Evolutionary conservation across 1,140 invertebrate species (phyloP).

Genomic region (Mycetomoellerius zeteki): DNA sequence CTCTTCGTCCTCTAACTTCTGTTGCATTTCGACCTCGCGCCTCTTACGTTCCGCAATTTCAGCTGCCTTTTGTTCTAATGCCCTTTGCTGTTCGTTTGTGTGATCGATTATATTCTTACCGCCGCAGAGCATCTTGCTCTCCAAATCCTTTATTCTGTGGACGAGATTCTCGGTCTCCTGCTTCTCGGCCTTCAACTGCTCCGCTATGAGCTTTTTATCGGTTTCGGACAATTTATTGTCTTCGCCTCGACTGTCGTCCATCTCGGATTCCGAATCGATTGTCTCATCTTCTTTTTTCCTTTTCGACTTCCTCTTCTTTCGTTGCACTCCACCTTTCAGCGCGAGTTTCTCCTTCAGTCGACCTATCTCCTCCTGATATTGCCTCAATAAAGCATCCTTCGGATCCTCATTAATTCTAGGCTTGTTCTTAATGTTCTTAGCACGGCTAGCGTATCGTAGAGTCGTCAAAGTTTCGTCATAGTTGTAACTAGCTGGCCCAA

Average conservation of each 20-base stretch:
- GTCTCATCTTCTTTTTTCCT: conserved; percentile 85
- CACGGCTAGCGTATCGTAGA: conserved; percentile 97
- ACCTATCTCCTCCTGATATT: conserved; percentile 99
- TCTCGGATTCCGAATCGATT: conserved; percentile 84
- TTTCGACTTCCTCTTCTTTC: conserved; percentile 86
- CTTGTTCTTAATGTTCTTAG: conserved; percentile 99
- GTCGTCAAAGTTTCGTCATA: conserved; percentile 99
- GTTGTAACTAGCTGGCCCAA: conserved; percentile 98
- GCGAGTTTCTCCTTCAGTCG: conserved; percentile 95
- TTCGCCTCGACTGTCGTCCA: conserved; percentile 85
- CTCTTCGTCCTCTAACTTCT: conserved; percentile 95
- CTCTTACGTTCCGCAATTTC: conserved; percentile 95
- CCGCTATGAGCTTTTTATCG: conserved; percentile 89
- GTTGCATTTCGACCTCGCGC: conserved; percentile 94
- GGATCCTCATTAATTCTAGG: conserved; percentile 99
- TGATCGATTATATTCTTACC: conserved; percentile 99
- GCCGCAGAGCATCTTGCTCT: conserved; percentile 98
- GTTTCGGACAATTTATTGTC: conserved; percentile 88
- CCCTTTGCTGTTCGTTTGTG: conserved; percentile 96
- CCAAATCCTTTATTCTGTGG: conserved; percentile 95
- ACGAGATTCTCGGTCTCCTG: conserved; percentile 92
- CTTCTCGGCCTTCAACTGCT: conserved; percentile 89
- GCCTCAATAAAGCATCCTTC: conserved; percentile 97
- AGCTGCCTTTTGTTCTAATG: conserved; percentile 96
- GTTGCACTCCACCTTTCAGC: conserved; percentile 88